Percentiles rank a stretch among this genome's conserved stretches.
Conservation (phyloP, 2,113 vertebrate genomes). For the Tichodroma muraria region DNA sequence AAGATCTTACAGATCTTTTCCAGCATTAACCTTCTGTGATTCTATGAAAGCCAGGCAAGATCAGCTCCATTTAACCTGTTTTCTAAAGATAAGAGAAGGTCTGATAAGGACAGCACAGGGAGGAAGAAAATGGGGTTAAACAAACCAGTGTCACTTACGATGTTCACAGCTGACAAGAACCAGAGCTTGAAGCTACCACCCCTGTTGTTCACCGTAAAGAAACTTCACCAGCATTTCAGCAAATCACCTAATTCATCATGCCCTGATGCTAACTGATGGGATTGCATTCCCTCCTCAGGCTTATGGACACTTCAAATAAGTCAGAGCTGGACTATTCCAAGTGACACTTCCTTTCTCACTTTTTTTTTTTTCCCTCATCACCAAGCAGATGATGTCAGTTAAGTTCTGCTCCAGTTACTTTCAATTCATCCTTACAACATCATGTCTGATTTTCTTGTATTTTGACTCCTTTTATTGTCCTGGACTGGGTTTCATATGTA, state of each 20-base stretch:
- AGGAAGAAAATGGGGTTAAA: conserved; percentile 17
- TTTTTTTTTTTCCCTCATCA: background rate
- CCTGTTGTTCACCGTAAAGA: background rate
- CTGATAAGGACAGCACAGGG: conserved; percentile 31
- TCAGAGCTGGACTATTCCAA: background rate
- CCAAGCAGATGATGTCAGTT: background rate
- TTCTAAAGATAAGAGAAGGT: conserved; percentile 37
- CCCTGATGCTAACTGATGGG: background rate
- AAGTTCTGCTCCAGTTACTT: background rate
- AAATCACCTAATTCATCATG: background rate
- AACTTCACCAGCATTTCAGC: conserved; percentile 6
- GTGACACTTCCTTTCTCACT: background rate
- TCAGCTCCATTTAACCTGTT: background rate
- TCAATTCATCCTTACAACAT: background rate
- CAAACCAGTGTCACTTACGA: background rate
- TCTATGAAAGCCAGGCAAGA: background rate
- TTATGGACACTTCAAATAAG: background rate
- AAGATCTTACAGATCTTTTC: background rate
- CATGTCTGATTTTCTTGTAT: background rate
- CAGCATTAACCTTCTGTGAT: background rate
- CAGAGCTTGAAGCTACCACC: conserved; percentile 9
- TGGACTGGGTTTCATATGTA: background rate
- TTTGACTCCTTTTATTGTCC: background rate
- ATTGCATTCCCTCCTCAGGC: background rate
- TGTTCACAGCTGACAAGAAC: conserved; percentile 59